Base-by-base conservation (phyloP, 2,888 invertebrate species). In the Platypus cylindrus region DNA sequence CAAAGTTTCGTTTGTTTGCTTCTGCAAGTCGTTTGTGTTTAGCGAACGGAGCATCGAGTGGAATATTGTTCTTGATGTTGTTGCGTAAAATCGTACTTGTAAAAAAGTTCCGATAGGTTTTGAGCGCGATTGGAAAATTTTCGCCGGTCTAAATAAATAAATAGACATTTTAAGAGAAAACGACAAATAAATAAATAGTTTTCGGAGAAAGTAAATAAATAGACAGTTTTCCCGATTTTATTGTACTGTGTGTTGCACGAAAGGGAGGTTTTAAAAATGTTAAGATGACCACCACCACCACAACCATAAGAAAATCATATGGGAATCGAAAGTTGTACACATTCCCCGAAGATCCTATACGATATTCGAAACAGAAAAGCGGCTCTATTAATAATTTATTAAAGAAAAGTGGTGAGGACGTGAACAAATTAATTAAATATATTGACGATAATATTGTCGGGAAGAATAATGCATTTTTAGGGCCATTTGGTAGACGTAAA, bases 381-480 rank as follows among this genome's bases (percentile, higher is more conserved):
- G 59, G 64, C 26, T 47, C 43, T 25, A 47, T 44, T 26, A 50
- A 47, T 42, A 50, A 46, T 46, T 44, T 52, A 36, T 53, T 55
- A 33, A 74, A 69, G 52, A 68, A 70, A 49, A 66, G 62, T 46
- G 65, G 62, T 44, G 78, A 80, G 54, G 81, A 82, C 52, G 69
- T 71, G 17, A 66, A 68, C 28, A 79, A 79, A 56, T 64, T 86
- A 47, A 67, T 84, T 46, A 77, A 76, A 56, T 84, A 79, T 55
- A 79, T 87, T 45, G 80, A 83, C 52, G 78, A 82, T 45, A 85
- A 78, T 60, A 67, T 86, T 45, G 77, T 86, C 52, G 86, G 86
- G 36, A 80, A 77, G 57, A 78, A 78, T 48, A 78, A 78, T 50
- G 76, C 78, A 15, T 86, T 86, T 59, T 71, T 78, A 49, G 84